Conservation (phyloP, 1,140 invertebrate genomes). For the Caenorhabditis brenneri region DNA sequence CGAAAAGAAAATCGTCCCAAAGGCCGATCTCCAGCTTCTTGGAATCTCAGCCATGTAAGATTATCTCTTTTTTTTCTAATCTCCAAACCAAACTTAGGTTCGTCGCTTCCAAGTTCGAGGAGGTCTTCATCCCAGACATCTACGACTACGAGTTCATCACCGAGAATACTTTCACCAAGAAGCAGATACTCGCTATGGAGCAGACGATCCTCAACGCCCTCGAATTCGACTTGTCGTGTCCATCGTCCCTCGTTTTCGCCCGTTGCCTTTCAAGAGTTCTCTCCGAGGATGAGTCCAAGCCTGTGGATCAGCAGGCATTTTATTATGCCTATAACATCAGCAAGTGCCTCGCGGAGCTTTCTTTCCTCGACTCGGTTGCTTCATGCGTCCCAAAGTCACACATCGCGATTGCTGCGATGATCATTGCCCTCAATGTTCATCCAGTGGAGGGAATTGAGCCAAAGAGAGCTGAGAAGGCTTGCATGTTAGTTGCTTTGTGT, state of each 20-base stretch:
- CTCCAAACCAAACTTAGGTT: no score
- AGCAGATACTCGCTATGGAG: constrained; percentile 49
- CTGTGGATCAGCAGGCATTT: neutral
- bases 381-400: neutral
- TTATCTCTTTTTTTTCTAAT: neutral
- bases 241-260: neutral
- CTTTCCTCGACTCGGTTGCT: neutral
- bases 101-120: constrained; percentile 49
- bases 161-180: constrained; percentile 49
- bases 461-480: neutral
- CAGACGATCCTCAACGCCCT: neutral
- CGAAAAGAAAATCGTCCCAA: neutral
- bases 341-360: constrained; percentile 32
- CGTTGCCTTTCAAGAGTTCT: constrained; percentile 13
- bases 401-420: constrained; percentile 11
- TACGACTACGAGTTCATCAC: constrained; percentile 51
- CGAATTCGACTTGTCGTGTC: neutral
- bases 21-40: constrained; percentile 46
- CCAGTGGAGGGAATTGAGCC: constrained; percentile 1
- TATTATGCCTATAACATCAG: constrained; percentile 12
- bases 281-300: neutral
- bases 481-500: neutral
- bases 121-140: constrained; percentile 39
- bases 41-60: no score
- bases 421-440: neutral